phyloP scores from a whole-genome alignment of 2,113 vertebrate species.

The Bagarius yarrelli region DNA sequence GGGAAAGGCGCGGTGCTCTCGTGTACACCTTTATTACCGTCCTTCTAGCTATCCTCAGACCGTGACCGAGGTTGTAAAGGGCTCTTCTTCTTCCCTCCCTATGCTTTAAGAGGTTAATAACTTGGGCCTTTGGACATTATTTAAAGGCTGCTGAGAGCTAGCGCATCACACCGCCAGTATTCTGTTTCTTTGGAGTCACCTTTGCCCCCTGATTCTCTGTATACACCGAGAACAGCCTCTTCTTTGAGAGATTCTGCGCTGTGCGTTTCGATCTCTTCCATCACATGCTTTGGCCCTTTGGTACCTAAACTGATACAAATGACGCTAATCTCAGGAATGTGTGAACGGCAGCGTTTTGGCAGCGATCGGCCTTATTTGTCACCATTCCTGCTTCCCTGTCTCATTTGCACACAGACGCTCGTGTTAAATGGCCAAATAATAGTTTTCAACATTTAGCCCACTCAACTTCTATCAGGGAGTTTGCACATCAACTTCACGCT shows the following conservation, averaged over 20 bases:
- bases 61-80: conserved; percentile 60
- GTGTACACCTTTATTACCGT: conserved; percentile 71
- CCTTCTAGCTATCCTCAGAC: conserved; percentile 69
- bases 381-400: conserved; percentile 66
- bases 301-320: conserved; percentile 77
- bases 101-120: conserved; percentile 79
- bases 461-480: conserved; percentile 63
- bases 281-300: conserved; percentile 62
- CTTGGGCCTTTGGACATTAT: conserved; percentile 76
- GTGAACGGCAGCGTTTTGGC: conserved; percentile 69
- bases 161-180: conserved; percentile 67
- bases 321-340: conserved; percentile 70
- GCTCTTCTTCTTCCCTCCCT: conserved; percentile 58
- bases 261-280: conserved; percentile 60
- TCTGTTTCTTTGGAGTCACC: conserved; percentile 68
- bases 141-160: conserved; percentile 69
- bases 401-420: conserved; percentile 59
- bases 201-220: conserved; percentile 59
- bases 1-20: conserved; percentile 62
- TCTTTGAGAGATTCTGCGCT: neutral
- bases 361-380: conserved; percentile 69
- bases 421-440: conserved; percentile 75
- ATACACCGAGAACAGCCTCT: conserved; percentile 30
- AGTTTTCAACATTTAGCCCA: conserved; percentile 68
- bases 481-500: conserved; percentile 61